Base-by-base conservation (phyloP, 2,113 vertebrate species). In the Ardeotis arabs region DNA sequence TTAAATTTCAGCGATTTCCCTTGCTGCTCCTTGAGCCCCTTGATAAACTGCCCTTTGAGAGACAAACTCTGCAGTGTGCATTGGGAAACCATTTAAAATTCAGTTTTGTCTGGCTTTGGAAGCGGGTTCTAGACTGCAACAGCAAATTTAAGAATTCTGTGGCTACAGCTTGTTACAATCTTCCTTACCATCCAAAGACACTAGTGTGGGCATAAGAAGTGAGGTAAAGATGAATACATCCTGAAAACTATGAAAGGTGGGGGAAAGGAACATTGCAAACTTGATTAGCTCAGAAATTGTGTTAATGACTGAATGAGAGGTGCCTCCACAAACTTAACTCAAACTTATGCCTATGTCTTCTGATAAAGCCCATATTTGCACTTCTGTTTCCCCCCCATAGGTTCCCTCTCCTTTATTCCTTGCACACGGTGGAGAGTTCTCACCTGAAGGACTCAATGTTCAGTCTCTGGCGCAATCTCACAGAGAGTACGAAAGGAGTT, bases 1-100 rank as follows among this genome's bases (percentile, higher is more conserved):
- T 96, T 96, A 96, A 97, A 97, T 95, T 97, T 96, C 95, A 98
- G 87, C 13, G 25, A 75, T 95, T 95, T 84, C 83, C 68, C 67
- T 95, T 80, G 64, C 62, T 82, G 58, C 53, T 78, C 37, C 89
- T 96, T 5, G 10, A 90, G 59, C 60, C 58, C 3, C 66, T 96
- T 18, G 13, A 66, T 86, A 81, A 94, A 91, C 39, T 82, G 58
- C 44, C 62, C 52, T 93, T 58, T 84, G 91, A 93, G 94, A 84
- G 45, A 58, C 0, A 0, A 89, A 27, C 21, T 82, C 58, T 62
- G 74, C 47, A 28, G 23, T 39, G n/a, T 21, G 37, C 55, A 10
- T 60, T 73, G 75, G 80, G 35, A 92, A 93, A 72, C 33, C 73
- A 14, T 68, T 67, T 75, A 41, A 68, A 92, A 60, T 58, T 67